phyloP scores from a whole-genome alignment of 2,888 invertebrate genomes.

The Lamellibrachia columna region DNA sequence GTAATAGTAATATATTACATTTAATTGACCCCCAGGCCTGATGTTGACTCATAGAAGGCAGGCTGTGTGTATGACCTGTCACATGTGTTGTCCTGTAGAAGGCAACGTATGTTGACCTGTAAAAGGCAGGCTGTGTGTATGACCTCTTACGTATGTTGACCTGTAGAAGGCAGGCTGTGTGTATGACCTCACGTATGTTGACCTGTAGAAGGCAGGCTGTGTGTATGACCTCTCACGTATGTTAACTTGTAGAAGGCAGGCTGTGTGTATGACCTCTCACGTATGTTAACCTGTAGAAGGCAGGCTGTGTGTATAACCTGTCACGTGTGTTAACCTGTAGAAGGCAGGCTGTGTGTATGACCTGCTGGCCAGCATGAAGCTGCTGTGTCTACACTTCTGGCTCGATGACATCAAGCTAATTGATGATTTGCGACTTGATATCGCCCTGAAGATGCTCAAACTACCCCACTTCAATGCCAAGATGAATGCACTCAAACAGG shows the following conservation, averaged over 20 bases:
- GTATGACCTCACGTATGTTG: not conserved
- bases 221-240: not conserved
- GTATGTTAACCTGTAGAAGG: not conserved
- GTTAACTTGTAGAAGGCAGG: not conserved
- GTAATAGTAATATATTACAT: no score
- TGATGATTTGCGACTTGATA: conserved; percentile 63
- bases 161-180: not conserved
- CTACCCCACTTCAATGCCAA: conserved; percentile 68
- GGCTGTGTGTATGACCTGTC: no score
- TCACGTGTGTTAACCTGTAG: conserved; percentile 47
- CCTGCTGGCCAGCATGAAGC: conserved; percentile 65
- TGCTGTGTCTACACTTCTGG: conserved; percentile 66
- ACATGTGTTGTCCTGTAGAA: not conserved
- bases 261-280: not conserved
- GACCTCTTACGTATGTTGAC: not conserved
- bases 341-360: conserved; percentile 65
- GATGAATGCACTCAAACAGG: conserved; percentile 69
- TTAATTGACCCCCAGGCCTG: no score
- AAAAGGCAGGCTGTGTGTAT: not conserved
- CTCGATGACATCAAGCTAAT: conserved; percentile 63
- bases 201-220: not conserved
- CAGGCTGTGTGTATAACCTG: not conserved
- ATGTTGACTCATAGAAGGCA: no score
- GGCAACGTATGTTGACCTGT: not conserved
- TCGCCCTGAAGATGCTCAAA: conserved; percentile 67